A percentile compares a stretch with the other conserved stretches of the same genome.
phyloP scores from a whole-genome alignment of 1,140 invertebrate genomes.

The Maniola jurtina region DNA sequence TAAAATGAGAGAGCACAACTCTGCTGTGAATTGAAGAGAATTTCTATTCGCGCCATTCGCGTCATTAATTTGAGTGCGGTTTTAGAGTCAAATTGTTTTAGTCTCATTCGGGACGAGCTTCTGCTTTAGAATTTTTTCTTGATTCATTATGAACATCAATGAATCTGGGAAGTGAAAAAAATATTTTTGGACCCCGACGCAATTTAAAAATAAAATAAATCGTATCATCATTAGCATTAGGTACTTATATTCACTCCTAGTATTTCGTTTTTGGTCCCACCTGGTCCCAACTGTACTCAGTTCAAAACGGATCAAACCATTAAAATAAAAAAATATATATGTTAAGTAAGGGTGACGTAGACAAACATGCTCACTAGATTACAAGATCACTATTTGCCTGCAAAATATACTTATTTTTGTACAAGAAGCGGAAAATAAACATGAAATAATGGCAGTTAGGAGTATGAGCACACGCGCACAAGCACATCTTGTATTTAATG shows the following conservation, averaged over 20 bases:
- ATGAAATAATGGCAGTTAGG: neutral
- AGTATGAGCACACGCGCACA: neutral
- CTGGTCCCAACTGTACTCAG: too few relatives aligned
- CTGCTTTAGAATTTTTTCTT: slow-evolving; percentile 9
- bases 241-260: too few relatives aligned
- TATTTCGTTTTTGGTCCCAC: too few relatives aligned
- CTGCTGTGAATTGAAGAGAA: slow-evolving; percentile 8
- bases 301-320: too few relatives aligned
- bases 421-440: neutral
- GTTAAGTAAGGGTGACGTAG: too few relatives aligned
- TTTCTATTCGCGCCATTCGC: slow-evolving; percentile 8
- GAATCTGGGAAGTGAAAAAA: neutral
- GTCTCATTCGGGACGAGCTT: neutral
- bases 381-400: too few relatives aligned
- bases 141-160: slow-evolving; percentile 4
- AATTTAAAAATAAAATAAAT: neutral
- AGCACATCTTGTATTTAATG: slow-evolving; percentile 10
- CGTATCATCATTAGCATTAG: too few relatives aligned
- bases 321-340: too few relatives aligned
- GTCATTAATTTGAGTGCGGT: slow-evolving; percentile 12
- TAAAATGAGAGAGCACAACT: slow-evolving; percentile 7
- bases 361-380: too few relatives aligned
- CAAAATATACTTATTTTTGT: too few relatives aligned
- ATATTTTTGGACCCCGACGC: neutral
- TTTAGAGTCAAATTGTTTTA: slow-evolving; percentile 12